Evolutionary conservation across 2,113 vertebrate genomes (phyloP).

Genomic region (Rhinichthys klamathensis): DNA sequence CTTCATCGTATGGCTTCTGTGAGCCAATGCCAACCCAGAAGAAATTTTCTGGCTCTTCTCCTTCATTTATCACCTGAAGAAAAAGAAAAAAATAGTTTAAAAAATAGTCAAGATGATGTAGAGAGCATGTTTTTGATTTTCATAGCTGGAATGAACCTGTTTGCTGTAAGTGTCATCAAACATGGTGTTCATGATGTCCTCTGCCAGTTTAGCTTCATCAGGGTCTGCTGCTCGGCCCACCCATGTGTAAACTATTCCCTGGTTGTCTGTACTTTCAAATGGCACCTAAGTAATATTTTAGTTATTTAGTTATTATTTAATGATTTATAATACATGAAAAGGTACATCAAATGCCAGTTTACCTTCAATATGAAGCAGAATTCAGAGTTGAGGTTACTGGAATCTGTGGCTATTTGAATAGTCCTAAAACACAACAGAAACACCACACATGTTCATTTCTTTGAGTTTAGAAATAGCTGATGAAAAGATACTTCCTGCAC

Average conservation of each 20-base stretch:
- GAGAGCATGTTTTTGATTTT: background rate
- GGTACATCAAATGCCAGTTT: background rate
- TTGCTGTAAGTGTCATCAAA: slow-evolving; percentile 97
- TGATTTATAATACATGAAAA: background rate
- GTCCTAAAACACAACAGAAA: slow-evolving; percentile 76
- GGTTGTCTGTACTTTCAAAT: slow-evolving; percentile 97
- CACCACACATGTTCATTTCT: background rate
- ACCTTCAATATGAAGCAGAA: slow-evolving; percentile 99
- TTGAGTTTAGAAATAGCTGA: background rate
- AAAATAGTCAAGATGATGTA: background rate
- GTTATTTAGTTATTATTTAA: background rate
- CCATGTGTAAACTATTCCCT: slow-evolving; percentile 97
- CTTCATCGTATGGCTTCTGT: slow-evolving; percentile 91
- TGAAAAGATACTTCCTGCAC: background rate
- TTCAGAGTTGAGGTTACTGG: slow-evolving; percentile 92
- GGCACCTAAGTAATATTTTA: slow-evolving; percentile 82
- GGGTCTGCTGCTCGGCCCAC: slow-evolving; percentile 93
- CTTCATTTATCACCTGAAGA: slow-evolving; percentile 91
- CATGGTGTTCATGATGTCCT: slow-evolving; percentile 97
- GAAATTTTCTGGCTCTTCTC: slow-evolving; percentile 97
- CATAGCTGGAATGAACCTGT: slow-evolving; percentile 76
- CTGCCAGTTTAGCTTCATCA: slow-evolving; percentile 92
- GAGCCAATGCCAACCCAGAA: slow-evolving; percentile 98
- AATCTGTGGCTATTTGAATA: slow-evolving; percentile 94
- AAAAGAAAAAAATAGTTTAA: background rate